phyloP scores from a whole-genome alignment of 2,888 invertebrate species.

The Netelia inedita region DNA sequence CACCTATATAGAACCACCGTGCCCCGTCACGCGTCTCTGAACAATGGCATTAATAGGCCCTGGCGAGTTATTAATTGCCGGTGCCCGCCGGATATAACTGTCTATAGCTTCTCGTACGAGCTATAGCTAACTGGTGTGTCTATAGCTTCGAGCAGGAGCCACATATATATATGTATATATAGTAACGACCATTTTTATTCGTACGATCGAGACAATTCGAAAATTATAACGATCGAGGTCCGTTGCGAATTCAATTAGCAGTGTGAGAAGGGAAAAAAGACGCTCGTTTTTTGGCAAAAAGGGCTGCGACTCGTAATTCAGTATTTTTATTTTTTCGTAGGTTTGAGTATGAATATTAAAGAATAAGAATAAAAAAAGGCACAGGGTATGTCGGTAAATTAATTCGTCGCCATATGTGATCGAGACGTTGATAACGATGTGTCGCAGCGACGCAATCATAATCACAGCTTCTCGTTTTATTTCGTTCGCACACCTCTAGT shows the following conservation, averaged over 20 bases:
- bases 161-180: neutral
- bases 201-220: neutral
- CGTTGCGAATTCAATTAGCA: too few species aligned
- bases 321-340: too few species aligned
- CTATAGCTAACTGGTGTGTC: slow-evolving; percentile 71
- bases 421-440: neutral
- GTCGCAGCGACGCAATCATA: neutral
- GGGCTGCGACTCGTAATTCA: too few species aligned
- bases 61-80: slow-evolving; percentile 84
- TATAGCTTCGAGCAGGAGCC: slow-evolving; percentile 77
- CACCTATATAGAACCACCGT: slow-evolving; percentile 71
- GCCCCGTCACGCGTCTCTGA: slow-evolving; percentile 84
- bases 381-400: neutral
- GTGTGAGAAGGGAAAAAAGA: too few species aligned
- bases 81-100: slow-evolving; percentile 84
- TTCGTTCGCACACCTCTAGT: slow-evolving; percentile 1
- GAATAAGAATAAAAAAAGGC: neutral
- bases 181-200: neutral
- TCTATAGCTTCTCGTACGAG: slow-evolving; percentile 80
- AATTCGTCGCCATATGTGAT: neutral
- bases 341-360: neutral
- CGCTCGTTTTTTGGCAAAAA: too few species aligned
- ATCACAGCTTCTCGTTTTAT: slow-evolving; percentile 15
- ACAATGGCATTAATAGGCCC: slow-evolving; percentile 85
- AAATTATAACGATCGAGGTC: neutral